These are phyloP conservation scores for Ctenochaetus hawaiiensis DNA, from an alignment of 2,797 vertebrate species.

Conservation along the genomic window DNA sequence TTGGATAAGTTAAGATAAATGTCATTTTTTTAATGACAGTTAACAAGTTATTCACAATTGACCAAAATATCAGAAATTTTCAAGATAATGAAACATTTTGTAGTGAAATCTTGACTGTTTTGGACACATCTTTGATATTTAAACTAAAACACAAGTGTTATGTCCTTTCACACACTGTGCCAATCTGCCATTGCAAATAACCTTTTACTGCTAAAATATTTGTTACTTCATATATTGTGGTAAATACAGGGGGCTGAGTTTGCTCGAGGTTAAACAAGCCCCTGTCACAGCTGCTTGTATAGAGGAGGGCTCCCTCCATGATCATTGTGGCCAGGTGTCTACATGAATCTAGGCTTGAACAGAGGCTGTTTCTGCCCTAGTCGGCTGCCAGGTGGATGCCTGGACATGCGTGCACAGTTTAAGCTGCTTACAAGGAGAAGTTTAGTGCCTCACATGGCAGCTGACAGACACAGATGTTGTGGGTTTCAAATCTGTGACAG, in stretches of 20 bases:
- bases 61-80: not conserved
- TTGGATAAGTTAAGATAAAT: not conserved
- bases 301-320: not conserved
- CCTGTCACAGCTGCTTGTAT: conserved; percentile 45
- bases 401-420: conserved; percentile 7
- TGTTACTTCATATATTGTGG: not conserved
- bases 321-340: conserved; percentile 40
- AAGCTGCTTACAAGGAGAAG: conserved; percentile 31
- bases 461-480: conserved; percentile 13
- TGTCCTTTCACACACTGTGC: not conserved
- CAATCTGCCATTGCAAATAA: not conserved
- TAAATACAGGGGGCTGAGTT: not conserved
- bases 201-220: not conserved
- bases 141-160: not conserved
- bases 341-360: conserved; percentile 37
- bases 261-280: conserved; percentile 25
- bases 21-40: not conserved
- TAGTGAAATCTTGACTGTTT: not conserved
- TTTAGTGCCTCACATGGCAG: not conserved
- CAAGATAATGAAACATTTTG: not conserved
- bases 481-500: not conserved
- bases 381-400: conserved; percentile 32
- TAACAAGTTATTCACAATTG: not conserved
- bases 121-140: not conserved
- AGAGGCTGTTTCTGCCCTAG: not conserved